phyloP scores from a whole-genome alignment of 2,113 vertebrate genomes.

The Ochotona curzoniae region DNA sequence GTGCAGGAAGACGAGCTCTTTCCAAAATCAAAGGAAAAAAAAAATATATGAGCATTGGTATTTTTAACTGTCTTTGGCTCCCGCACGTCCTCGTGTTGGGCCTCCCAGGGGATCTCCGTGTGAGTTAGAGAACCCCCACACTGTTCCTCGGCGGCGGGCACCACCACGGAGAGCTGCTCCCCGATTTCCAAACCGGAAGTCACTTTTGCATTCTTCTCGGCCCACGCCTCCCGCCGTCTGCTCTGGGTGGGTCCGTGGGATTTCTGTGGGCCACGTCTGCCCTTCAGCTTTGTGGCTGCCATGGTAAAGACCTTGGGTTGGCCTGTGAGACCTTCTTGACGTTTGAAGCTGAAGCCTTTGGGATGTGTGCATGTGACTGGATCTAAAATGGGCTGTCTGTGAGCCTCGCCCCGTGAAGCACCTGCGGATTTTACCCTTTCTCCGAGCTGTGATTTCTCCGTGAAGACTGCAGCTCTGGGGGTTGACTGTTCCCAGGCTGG shows the following conservation, averaged over 20 bases:
- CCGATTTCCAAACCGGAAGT: slow-evolving; percentile 13
- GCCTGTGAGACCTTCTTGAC: background rate
- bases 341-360: background rate
- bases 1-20: background rate
- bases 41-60: background rate
- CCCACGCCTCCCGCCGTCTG: rapidly evolving
- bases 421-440: too few species aligned
- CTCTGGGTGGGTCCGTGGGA: background rate
- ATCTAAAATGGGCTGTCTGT: background rate
- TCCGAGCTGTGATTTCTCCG: too few species aligned
- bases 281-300: background rate
- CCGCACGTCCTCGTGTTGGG: background rate
- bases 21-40: background rate
- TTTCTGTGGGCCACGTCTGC: background rate
- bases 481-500: too few species aligned
- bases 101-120: background rate
- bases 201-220: background rate
- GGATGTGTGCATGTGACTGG: background rate
- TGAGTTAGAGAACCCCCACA: slow-evolving; percentile 37
- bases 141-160: slow-evolving; percentile 24
- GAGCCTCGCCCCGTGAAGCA: background rate
- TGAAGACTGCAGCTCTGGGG: too few species aligned
- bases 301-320: background rate
- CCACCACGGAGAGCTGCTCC: background rate
- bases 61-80: slow-evolving; percentile 51